Base-by-base conservation (phyloP, 2,113 vertebrate species). In the Etheostoma spectabile region DNA sequence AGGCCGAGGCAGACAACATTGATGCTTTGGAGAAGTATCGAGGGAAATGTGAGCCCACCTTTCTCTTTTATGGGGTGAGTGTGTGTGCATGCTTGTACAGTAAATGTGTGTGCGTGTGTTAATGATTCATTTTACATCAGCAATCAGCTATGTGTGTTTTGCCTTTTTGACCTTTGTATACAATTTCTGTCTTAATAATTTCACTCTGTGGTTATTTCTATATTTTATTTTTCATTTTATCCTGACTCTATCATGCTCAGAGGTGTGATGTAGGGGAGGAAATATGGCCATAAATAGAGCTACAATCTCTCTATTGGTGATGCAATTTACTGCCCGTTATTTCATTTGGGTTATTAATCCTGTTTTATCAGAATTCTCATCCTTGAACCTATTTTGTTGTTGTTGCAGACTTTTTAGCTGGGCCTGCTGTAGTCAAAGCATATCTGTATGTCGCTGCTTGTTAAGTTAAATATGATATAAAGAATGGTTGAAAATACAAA, bases 41-140 rank as follows among this genome's bases (percentile, higher is more conserved):
- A 82, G 98, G 97, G 22, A 97, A 93, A 78, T 99, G 98, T 53
- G 93, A 98, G 89, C 98, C 98, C 3, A 95, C 97, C 56, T 99
- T 99, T 79, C 95, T 99, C 62, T 97, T 98, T 83, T 97, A 95
- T 77, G 94, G 94, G 74, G 98, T 99, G 82, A 96, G 97, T 96
- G 19, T 82, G 51, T 33, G 18, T 56, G 18, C 18, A 19, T 57
- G 52, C 45, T 51, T 71, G 46, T 45, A 24, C 21, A 51, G 33
- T 19, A 46, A 30, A 62, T 48, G 4, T 38, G 35, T 49, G 4
- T 69, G 21, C 64, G 21, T 74, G 38, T 78, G 24, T 30, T 48
- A 15, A 21, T 7, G 10, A n/a, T 61, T 60, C 38, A 56, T 11
- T 12, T 52, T 57, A 24, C 51, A n/a, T 52, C 42, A 57, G n/a